Percentiles rank a stretch among this genome's conserved stretches.
Evolutionary conservation across 2,888 invertebrate genomes (phyloP).

Genomic region (Lasiommata megera): DNA sequence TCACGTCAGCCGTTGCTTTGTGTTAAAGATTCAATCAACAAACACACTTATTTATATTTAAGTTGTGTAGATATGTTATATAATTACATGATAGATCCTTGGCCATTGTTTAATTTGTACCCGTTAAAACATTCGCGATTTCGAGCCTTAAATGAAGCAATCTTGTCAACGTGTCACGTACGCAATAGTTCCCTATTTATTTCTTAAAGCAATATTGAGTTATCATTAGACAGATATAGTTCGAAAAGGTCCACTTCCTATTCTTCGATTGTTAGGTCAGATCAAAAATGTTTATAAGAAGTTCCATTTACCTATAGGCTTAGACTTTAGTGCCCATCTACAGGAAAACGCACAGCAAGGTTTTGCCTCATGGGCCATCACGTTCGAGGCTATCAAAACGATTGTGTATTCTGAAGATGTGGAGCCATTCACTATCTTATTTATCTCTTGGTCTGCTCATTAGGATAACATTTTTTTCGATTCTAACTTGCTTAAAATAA

Average conservation of each 20-base stretch:
- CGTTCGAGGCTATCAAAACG: slow-evolving; percentile 50
- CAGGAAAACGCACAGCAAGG: slow-evolving; percentile 48
- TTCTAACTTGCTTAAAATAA: too few species aligned
- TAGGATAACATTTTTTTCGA: not conserved
- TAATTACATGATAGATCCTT: not conserved
- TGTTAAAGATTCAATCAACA: too few species aligned
- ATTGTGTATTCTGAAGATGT: slow-evolving; percentile 34
- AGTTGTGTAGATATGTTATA: too few species aligned
- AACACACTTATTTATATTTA: too few species aligned
- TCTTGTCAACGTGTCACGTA: slow-evolving; percentile 17
- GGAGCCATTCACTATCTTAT: slow-evolving; percentile 10
- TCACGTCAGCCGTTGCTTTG: too few species aligned
- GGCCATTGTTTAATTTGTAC: not conserved
- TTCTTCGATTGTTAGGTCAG: not conserved
- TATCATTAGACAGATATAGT: slow-evolving; percentile 7
- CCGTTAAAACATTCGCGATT: not conserved
- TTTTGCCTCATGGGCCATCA: slow-evolving; percentile 57
- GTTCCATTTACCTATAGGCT: slow-evolving; percentile 1
- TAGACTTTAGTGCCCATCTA: slow-evolving; percentile 13
- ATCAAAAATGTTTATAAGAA: slow-evolving; percentile 4
- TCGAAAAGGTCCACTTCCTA: slow-evolving; percentile 14
- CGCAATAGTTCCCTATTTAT: slow-evolving; percentile 2
- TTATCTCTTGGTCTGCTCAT: slow-evolving; percentile 18
- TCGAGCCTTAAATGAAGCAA: not conserved
- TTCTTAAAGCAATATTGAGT: slow-evolving; percentile 3